Conservation (phyloP, 2,113 vertebrate genomes). For the Lasiurus cinereus region DNA sequence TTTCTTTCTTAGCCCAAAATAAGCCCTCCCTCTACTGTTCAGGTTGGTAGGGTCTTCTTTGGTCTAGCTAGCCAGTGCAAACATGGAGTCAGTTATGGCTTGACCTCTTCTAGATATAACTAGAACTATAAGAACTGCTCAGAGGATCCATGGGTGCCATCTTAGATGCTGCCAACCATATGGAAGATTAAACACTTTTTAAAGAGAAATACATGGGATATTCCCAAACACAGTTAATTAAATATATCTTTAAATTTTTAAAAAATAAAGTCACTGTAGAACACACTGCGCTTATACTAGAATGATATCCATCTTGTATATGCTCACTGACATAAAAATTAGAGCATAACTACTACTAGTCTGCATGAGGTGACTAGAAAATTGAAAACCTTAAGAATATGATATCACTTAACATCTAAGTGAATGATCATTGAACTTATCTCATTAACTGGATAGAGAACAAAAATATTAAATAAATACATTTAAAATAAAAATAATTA, state of each 20-base stretch:
- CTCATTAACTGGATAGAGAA: not conserved
- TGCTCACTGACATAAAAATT: not conserved
- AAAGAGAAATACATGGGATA: not conserved
- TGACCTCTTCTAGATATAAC: not conserved
- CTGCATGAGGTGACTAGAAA: not conserved
- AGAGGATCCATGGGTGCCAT: fast-evolving
- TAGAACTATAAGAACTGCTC: not conserved
- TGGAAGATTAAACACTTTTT: not conserved
- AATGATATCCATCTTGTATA: not conserved
- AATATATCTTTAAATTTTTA: not conserved
- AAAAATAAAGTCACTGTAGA: not conserved
- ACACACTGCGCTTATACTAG: not conserved
- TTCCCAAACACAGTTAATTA: not conserved
- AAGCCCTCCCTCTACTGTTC: not conserved
- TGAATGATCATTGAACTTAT: not conserved
- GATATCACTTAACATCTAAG: not conserved
- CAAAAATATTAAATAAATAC: not conserved
- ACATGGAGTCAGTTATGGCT: not conserved
- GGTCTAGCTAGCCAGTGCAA: not conserved
- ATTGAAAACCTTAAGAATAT: constrained; percentile 21
- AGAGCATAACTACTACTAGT: not conserved
- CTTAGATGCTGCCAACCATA: not conserved
- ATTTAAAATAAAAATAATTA: not conserved
- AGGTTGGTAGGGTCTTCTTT: not conserved
- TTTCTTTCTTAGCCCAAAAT: not conserved